A percentile compares a stretch with the other conserved stretches of the same genome.
Conservation (phyloP, 2,797 vertebrate genomes). For the Falco columbarius region DNA sequence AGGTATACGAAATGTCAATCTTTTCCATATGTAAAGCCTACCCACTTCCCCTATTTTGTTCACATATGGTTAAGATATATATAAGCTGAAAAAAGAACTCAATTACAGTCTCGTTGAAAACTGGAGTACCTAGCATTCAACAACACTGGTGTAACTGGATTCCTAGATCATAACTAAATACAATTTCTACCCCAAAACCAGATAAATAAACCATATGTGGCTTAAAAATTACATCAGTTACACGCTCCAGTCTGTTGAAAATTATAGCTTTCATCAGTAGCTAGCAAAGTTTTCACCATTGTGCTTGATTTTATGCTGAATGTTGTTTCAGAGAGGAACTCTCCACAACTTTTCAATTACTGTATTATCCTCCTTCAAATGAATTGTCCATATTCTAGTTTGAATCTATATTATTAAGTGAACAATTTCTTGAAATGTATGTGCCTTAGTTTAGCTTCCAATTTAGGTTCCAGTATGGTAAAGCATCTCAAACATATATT, state of each 20-base stretch:
- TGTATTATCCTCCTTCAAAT: neutral
- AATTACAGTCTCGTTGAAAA: neutral
- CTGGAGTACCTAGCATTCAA: neutral
- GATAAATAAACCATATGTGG: neutral
- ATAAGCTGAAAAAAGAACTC: neutral
- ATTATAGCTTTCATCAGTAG: neutral
- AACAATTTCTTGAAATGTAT: neutral
- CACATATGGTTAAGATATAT: neutral
- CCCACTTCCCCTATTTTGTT: neutral
- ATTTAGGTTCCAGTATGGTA: neutral
- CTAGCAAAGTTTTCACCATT: neutral
- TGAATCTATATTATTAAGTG: neutral
- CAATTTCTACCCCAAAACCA: neutral
- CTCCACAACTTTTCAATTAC: neutral
- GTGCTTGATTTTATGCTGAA: neutral
- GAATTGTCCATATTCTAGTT: neutral
- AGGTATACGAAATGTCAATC: neutral
- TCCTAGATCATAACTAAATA: neutral
- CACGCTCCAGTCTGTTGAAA: neutral
- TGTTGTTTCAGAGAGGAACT: neutral
- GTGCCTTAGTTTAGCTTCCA: neutral
- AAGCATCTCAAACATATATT: neutral
- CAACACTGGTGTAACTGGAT: neutral
- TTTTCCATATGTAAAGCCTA: neutral
- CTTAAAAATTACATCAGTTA: neutral